Base-by-base conservation (phyloP, 2,797 vertebrate species). In the Cirrhinus molitorella region DNA sequence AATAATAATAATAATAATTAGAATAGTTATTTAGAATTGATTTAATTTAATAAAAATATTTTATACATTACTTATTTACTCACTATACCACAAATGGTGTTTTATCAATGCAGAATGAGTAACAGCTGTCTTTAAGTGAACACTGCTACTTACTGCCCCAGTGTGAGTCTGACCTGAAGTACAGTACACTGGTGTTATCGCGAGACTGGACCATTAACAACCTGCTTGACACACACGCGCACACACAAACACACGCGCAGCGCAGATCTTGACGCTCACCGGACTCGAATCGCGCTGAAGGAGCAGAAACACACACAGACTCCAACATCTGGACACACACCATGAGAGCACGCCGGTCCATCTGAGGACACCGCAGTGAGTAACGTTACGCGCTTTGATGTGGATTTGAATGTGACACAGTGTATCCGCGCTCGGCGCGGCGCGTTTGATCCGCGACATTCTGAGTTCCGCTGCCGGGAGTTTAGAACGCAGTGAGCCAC, bases 151-250 rank as follows among this genome's bases (percentile, higher is more conserved):
- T 94, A 93, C 94, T 94, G 95, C 94, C 94, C 90, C 94, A 94
- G 91, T 94, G 93, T 93, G 95, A 94, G 90, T 90, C 91, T 93
- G 80, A 91, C 88, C 90, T 93, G 94, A 92, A 94, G 92, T 92
- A 92, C 94, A 94, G 90, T 93, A 93, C 51, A 92, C 93, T 91
- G 92, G 90, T 92, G 91, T 74, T 97, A 96, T 97, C 96, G 96
- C 97, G 96, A 97, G 96, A 97, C 92, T 95, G 94, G 93, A 89
- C 92, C 94, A 93, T 92, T 90, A 95, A 94, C 96, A 96, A 97
- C 96, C 96, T 97, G 96, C 96, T 93, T 94, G 93, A 93, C 94
- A 88, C 91, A 94, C 93, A 93, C 66, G 65, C 67, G 51, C 85
- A 80, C 92, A 93, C 47, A 68, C 71, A 78, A 81, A 72, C 79